Evolutionary conservation across 2,797 vertebrate genomes (phyloP).

Genomic region (Malacoctenus gilli): DNA sequence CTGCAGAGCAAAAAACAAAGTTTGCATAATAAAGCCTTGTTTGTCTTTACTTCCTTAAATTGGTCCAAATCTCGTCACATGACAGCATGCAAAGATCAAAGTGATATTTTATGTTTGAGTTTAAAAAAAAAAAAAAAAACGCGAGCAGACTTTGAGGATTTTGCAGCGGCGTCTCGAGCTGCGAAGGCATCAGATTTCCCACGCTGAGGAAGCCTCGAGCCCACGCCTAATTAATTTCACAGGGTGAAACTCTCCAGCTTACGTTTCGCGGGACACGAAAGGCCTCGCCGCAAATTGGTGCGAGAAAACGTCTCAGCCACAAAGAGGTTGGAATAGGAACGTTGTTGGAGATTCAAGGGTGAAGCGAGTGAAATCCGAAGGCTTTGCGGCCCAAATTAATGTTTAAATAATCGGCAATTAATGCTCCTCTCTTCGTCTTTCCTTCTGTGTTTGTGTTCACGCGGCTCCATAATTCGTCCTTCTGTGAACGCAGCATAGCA

Average conservation of each 20-base stretch:
- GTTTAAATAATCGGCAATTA: constrained; percentile 48
- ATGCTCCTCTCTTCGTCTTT: constrained; percentile 33
- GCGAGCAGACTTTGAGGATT: constrained; percentile 24
- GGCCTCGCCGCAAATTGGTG: constrained; percentile 55
- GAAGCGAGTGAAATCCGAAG: constrained; percentile 48
- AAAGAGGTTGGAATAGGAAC: constrained; percentile 40
- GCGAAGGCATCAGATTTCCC: constrained; percentile 55
- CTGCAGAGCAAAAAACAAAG: too few species aligned
- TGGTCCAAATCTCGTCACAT: too few species aligned
- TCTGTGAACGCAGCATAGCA: constrained; percentile 49
- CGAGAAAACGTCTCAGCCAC: constrained; percentile 39
- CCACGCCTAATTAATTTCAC: constrained; percentile 61
- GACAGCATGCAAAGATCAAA: too few species aligned
- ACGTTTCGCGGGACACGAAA: constrained; percentile 62
- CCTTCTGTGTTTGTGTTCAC: constrained; percentile 29
- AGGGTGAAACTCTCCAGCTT: constrained; percentile 40
- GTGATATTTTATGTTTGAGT: constrained; percentile 18
- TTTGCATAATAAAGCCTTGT: too few species aligned
- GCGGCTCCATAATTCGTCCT: constrained; percentile 55
- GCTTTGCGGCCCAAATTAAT: constrained; percentile 46
- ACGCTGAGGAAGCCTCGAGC: constrained; percentile 38
- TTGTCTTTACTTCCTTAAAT: too few species aligned
- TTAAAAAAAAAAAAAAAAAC: constrained; percentile 5
- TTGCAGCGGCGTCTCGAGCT: constrained; percentile 48
- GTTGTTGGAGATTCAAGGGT: constrained; percentile 60